Evolutionary conservation across 2,888 invertebrate genomes (phyloP), one percentile per base, ranked within the genome.

Genomic region (Muschampia plurimacula): DNA sequence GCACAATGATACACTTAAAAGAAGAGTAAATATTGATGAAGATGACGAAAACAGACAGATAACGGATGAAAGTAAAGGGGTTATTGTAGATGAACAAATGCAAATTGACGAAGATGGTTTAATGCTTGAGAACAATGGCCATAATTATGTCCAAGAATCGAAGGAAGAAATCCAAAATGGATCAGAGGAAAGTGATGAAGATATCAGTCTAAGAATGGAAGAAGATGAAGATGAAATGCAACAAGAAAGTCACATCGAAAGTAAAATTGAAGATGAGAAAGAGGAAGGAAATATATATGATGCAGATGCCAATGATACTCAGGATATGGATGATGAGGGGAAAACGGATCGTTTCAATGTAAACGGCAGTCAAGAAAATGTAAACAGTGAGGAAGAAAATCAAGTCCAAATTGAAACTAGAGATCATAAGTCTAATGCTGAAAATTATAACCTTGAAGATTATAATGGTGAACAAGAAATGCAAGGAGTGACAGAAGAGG

Each of bases 391-490:
- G 41, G 41, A 41, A 41, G 41, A 41, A 41, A 41, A 41, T 41
- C 41, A 57, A 28, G 22, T 12, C 12, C 28, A 57, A 28, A 57
- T 0, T 28, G 28, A 57, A 57, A 32, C 12, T 28, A 5, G 28
- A 12, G 12, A 22, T 4, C 10, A 55, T 3, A 3, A 55, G 10
- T 10, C 55, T 10, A 55, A 55, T 10, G 10, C 10, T 55, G 22
- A 4, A 28, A 28, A 55, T 55, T 67, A 75, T 44, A 70, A 77
- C 67, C 76, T 78, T 73, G 75, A 79, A 73, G 70, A 78, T 74
- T 72, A 76, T 64, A 74, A 77, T 73, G 75, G 75, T 63, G 73
- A 75, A 73, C 68, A 76, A 39, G 73, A 75, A 73, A 68, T 32
- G 32, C 32, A 32, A 32, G 32, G 32, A 32, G 32, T 1, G 4